Conservation (phyloP, 2,113 vertebrate species). For the Cricetomys ansorgei region DNA sequence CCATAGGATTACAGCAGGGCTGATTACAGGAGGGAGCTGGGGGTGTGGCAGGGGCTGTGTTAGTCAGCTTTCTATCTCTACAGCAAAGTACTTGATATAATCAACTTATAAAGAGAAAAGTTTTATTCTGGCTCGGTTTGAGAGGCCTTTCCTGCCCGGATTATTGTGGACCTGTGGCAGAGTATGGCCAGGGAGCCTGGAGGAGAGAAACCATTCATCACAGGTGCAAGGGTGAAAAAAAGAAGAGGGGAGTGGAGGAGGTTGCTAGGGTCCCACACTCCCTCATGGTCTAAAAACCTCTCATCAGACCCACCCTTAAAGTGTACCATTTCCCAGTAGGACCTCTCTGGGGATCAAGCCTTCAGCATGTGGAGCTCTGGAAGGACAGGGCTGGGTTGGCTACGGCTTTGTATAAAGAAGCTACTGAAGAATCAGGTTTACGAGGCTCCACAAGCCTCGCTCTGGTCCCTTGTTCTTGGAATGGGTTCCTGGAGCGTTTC, state of each 20-base stretch:
- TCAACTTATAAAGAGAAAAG: not conserved
- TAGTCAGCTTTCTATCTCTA: not conserved
- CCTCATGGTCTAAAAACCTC: not conserved
- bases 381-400: too few species aligned
- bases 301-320: not conserved
- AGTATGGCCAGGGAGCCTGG: too few species aligned
- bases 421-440: not conserved
- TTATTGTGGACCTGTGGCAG: not conserved
- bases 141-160: not conserved
- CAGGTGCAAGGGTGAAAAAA: not conserved
- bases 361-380: not conserved
- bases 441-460: not conserved
- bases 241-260: too few species aligned
- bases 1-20: not conserved
- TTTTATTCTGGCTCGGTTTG: not conserved
- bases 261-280: not conserved
- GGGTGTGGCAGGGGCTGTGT: not conserved
- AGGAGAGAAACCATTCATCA: not conserved
- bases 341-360: not conserved
- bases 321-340: not conserved
- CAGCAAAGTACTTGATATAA: not conserved
- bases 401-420: not conserved
- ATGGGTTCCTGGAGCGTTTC: not conserved
- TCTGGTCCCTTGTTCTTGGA: not conserved
- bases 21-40: rapidly evolving